phyloP scores from a whole-genome alignment of 2,797 vertebrate genomes.

The Anguilla marmorata region DNA sequence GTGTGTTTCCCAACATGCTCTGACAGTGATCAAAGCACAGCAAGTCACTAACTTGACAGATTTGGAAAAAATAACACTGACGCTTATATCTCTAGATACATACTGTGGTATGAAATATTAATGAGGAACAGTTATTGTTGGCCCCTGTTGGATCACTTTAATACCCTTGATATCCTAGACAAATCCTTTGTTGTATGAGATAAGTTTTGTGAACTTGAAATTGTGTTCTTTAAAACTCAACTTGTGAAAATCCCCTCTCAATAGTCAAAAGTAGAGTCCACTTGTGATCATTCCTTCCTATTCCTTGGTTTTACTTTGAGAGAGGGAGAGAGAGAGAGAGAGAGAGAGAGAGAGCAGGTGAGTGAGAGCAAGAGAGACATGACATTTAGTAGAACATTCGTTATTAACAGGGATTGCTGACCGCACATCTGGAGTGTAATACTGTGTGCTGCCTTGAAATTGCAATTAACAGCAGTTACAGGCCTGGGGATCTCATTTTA shows the following conservation, averaged over 20 bases:
- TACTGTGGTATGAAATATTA: slow-evolving; percentile 10
- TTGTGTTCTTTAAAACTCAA: not conserved
- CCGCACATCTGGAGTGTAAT: slow-evolving; percentile 36
- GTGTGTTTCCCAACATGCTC: slow-evolving; percentile 59
- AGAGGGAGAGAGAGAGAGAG: not conserved
- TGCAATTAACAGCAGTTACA: slow-evolving; percentile 35
- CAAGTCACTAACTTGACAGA: slow-evolving; percentile 42
- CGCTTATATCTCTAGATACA: slow-evolving; percentile 47
- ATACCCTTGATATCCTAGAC: slow-evolving; percentile 12
- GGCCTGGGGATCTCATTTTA: slow-evolving; percentile 9
- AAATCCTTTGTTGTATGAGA: not conserved
- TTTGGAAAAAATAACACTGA: slow-evolving; percentile 64
- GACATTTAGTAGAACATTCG: not conserved
- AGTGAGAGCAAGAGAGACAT: not conserved
- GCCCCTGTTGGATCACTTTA: not conserved
- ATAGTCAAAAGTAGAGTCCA: not conserved
- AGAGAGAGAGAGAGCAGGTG: not conserved
- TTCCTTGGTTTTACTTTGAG: not conserved
- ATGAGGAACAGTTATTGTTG: slow-evolving; percentile 16
- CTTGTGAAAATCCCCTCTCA: not conserved
- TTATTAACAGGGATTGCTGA: slow-evolving; percentile 12
- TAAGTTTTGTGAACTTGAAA: slow-evolving; percentile 12
- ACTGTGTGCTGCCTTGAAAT: slow-evolving; percentile 31
- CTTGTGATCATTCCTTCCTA: not conserved
- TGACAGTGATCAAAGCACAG: slow-evolving; percentile 65